These are phyloP conservation scores for Hippocampus zosterae DNA, from an alignment of 2,113 vertebrate species.

Conservation along the genomic window DNA sequence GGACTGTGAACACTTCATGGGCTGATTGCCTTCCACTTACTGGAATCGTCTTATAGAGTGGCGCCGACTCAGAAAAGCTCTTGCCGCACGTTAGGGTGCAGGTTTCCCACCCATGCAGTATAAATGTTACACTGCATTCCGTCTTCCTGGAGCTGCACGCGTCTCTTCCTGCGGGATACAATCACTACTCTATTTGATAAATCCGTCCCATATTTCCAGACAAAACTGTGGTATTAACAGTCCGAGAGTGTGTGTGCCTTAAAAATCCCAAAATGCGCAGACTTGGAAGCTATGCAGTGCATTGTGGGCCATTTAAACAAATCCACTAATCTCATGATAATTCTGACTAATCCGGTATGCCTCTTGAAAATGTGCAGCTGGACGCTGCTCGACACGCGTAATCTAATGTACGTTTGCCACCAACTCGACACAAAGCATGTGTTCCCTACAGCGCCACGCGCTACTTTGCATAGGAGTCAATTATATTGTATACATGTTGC, in stretches of 20 bases:
- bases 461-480: neutral
- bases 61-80: neutral
- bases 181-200: neutral
- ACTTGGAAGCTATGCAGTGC: neutral
- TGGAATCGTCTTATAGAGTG: neutral
- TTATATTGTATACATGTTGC: neutral
- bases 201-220: neutral
- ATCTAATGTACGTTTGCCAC: neutral
- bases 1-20: neutral
- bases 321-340: conserved; percentile 8
- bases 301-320: conserved; percentile 7
- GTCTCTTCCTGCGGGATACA: neutral
- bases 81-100: neutral
- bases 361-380: conserved; percentile 2
- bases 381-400: conserved; percentile 1
- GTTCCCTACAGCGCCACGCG: neutral
- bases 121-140: neutral
- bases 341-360: neutral
- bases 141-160: neutral
- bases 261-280: conserved; percentile 2
- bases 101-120: neutral
- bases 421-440: neutral
- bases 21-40: neutral
- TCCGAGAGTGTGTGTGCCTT: neutral
- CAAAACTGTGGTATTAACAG: conserved; percentile 2